Conservation (phyloP, 2,797 vertebrate genomes). For the Cynopterus sphinx region DNA sequence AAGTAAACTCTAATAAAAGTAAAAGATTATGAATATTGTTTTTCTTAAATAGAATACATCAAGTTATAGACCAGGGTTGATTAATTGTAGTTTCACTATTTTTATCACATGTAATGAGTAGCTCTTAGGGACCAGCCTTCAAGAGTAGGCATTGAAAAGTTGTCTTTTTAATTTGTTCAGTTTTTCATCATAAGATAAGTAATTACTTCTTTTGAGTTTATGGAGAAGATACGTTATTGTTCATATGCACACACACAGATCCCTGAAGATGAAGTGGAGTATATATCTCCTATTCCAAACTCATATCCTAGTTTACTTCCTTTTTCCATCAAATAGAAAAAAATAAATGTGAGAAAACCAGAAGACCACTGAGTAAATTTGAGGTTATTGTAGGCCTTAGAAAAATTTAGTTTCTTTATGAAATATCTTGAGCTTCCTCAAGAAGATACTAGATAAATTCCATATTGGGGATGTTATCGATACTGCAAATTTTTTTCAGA, state of each 20-base stretch:
- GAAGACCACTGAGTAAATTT: not conserved
- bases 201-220: not conserved
- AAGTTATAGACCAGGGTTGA: not conserved
- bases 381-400: not conserved
- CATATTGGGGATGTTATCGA: not conserved
- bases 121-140: not conserved
- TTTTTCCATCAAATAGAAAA: slow-evolving; percentile 27
- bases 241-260: not conserved
- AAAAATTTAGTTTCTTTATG: slow-evolving; percentile 6
- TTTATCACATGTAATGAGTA: not conserved
- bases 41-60: not conserved
- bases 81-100: not conserved
- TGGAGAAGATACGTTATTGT: not conserved
- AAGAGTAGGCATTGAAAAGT: slow-evolving; percentile 22
- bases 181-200: not conserved
- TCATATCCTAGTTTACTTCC: not conserved
- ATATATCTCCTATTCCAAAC: not conserved
- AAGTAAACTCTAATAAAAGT: too few species aligned
- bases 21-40: not conserved
- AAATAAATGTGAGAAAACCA: not conserved
- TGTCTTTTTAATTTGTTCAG: not conserved
- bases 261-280: not conserved
- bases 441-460: slow-evolving; percentile 4
- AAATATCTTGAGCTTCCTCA: slow-evolving; percentile 42
- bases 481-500: not conserved